These are phyloP conservation scores for Brenthis hecate DNA, from an alignment of 2,888 invertebrate genomes.

Conservation along the genomic window DNA sequence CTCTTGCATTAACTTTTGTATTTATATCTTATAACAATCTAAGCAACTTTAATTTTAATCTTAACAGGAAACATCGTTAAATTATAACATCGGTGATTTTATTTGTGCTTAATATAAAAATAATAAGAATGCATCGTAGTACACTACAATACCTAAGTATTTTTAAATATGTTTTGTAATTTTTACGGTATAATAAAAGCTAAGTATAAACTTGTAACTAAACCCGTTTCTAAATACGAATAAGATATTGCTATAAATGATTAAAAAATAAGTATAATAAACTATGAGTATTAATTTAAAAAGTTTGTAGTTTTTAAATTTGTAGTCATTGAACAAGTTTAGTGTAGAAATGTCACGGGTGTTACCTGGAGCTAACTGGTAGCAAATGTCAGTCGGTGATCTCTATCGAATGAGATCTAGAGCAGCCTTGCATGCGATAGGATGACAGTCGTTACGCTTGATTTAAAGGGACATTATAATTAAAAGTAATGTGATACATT, in stretches of 20 bases:
- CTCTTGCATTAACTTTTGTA: no score
- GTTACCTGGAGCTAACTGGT: conserved; percentile 33
- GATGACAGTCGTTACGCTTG: conserved; percentile 24
- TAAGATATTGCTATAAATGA: not conserved
- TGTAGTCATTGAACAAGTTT: conserved; percentile 33
- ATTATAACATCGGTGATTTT: no score
- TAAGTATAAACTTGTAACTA: no score
- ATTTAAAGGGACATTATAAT: conserved; percentile 18
- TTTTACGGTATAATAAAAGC: no score
- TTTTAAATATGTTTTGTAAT: no score
- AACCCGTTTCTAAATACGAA: no score
- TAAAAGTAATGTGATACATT: conserved; percentile 8
- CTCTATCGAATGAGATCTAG: conserved; percentile 40
- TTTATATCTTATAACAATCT: no score
- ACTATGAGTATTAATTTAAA: conserved; percentile 8
- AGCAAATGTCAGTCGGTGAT: conserved; percentile 47
- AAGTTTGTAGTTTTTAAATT: conserved; percentile 15
- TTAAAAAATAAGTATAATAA: conserved; percentile 3
- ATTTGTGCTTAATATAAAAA: no score
- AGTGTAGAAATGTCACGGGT: conserved; percentile 42
- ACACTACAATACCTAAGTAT: no score
- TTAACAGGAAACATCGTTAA: no score
- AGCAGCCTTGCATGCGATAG: conserved; percentile 36
- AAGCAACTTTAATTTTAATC: no score
- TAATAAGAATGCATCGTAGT: no score